A percentile compares a stretch with the other conserved stretches of the same genome.
Evolutionary conservation across 2,888 invertebrate genomes (phyloP).

Genomic region (Hirtodrosophila confusa): DNA sequence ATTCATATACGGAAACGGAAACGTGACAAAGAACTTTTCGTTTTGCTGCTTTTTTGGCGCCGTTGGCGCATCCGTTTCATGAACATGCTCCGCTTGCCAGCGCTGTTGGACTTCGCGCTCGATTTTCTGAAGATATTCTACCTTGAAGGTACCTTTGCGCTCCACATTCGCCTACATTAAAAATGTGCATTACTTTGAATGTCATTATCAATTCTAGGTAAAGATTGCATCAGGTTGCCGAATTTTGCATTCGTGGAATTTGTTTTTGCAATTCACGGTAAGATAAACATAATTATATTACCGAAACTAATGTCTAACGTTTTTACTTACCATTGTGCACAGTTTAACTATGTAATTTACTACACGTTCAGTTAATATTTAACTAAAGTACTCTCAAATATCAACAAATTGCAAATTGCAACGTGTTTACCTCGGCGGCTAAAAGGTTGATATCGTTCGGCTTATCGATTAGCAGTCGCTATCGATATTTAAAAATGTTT

Average conservation of each 20-base stretch:
- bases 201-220: not conserved
- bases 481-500: slow-evolving; percentile 29
- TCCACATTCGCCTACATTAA: slow-evolving; percentile 84
- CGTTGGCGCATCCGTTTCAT: slow-evolving; percentile 92
- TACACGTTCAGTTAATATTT: slow-evolving; percentile 22
- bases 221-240: slow-evolving; percentile 63
- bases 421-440: slow-evolving; percentile 64
- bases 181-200: not conserved
- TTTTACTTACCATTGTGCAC: slow-evolving; percentile 37
- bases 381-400: slow-evolving; percentile 2
- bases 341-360: slow-evolving; percentile 1
- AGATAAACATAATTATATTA: not conserved
- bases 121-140: slow-evolving; percentile 95
- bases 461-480: slow-evolving; percentile 2
- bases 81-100: slow-evolving; percentile 92
- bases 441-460: slow-evolving; percentile 28
- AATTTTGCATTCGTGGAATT: slow-evolving; percentile 1
- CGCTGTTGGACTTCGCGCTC: slow-evolving; percentile 93
- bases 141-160: slow-evolving; percentile 98
- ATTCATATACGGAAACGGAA: slow-evolving; percentile 99
- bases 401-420: slow-evolving; percentile 54
- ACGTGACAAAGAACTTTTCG: slow-evolving; percentile 96
- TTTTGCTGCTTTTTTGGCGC: slow-evolving; percentile 85
- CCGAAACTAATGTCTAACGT: not conserved
- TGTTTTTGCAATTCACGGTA: not conserved